Conservation (phyloP, 1,140 invertebrate genomes). For the Xylocopa sonorina region DNA sequence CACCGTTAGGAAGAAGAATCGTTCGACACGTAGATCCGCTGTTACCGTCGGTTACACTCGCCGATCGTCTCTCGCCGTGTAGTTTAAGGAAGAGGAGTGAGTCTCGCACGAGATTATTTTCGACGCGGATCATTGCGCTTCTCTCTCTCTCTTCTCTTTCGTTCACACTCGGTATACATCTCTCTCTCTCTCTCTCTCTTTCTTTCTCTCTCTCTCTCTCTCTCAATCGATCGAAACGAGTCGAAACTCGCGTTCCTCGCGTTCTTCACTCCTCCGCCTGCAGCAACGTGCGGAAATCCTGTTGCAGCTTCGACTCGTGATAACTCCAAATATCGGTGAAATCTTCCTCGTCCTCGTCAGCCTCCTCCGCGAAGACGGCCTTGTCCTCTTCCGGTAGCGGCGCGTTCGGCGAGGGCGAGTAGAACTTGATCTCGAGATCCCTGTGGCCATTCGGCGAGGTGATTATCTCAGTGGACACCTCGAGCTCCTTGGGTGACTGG, state of each 20-base stretch:
- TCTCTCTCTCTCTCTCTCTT: not conserved
- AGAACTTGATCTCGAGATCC: conserved; percentile 90
- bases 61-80: conserved; percentile 24
- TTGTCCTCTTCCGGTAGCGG: conserved; percentile 62
- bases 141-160: not conserved
- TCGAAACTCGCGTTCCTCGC: not conserved
- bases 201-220: not conserved
- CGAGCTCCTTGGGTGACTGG: conserved; percentile 77
- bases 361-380: conserved; percentile 54
- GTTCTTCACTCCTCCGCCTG: conserved; percentile 80
- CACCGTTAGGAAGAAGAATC: conserved; percentile 65
- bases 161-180: not conserved
- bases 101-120: too few species aligned
- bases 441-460: conserved; percentile 89
- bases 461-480: conserved; percentile 90
- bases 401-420: conserved; percentile 82
- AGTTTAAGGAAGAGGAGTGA: too few species aligned
- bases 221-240: not conserved
- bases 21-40: conserved; percentile 50
- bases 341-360: conserved; percentile 68
- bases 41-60: conserved; percentile 39
- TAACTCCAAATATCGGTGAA: conserved; percentile 80
- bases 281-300: conserved; percentile 78
- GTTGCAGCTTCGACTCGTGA: conserved; percentile 79
- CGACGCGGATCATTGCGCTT: too few species aligned